phyloP scores from a whole-genome alignment of 1,140 invertebrate species.

The Scaptomyza hsui region DNA sequence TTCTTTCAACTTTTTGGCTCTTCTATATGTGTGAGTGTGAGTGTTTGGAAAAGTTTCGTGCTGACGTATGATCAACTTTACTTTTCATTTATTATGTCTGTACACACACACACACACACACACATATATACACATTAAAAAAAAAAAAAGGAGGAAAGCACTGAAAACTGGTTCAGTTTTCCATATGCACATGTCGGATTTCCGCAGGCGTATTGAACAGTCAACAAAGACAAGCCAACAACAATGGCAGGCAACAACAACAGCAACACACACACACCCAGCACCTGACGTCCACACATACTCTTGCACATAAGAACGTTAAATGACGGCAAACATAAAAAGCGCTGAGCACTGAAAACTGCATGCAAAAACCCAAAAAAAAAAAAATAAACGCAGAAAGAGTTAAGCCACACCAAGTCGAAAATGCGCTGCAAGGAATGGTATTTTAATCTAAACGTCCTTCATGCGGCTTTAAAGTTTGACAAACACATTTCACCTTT shows the following conservation, averaged over 20 bases:
- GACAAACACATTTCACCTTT: neutral
- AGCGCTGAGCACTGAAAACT: conserved; percentile 6
- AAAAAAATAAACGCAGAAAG: neutral
- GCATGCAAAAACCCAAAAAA: neutral
- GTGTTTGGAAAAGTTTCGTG: conserved; percentile 40
- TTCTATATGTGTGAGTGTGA: neutral
- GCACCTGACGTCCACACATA: conserved; percentile 6
- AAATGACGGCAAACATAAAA: conserved; percentile 60
- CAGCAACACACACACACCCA: too few relatives aligned
- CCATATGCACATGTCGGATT: conserved; percentile 19
- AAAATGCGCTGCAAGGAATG: neutral
- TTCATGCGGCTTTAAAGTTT: neutral
- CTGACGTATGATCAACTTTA: conserved; percentile 54
- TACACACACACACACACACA: conserved; percentile 10
- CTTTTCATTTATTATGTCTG: conserved; percentile 45
- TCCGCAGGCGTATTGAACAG: conserved; percentile 36
- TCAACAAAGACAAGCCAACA: conserved; percentile 44
- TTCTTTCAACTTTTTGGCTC: conserved; percentile 25
- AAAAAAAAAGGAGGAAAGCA: conserved; percentile 3
- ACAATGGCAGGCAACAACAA: conserved; percentile 24
- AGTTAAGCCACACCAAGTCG: neutral
- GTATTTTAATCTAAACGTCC: neutral
- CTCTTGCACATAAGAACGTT: conserved; percentile 15
- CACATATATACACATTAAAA: neutral
- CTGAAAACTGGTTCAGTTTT: conserved; percentile 25